Evolutionary conservation across 2,113 vertebrate genomes (phyloP).

Genomic region (Trematomus loennbergii): DNA sequence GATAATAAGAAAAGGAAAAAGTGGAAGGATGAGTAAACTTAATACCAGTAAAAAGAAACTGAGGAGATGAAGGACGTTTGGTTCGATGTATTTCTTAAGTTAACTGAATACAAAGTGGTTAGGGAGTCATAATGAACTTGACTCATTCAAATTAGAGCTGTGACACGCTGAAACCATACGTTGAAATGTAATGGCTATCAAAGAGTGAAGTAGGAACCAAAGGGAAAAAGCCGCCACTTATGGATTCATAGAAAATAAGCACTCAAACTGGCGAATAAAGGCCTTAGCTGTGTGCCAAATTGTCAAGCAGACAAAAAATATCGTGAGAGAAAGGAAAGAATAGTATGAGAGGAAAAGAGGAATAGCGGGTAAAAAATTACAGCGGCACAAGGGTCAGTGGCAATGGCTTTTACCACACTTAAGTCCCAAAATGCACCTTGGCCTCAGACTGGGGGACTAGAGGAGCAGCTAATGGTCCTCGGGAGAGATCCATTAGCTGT

Average conservation of each 20-base stretch:
- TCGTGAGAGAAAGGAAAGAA: neutral
- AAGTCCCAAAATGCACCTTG: slow-evolving; percentile 49
- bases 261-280: slow-evolving; percentile 14
- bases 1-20: slow-evolving; percentile 11
- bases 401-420: slow-evolving; percentile 40
- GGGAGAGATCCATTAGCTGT: slow-evolving; percentile 57
- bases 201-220: neutral
- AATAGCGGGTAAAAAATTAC: slow-evolving; percentile 39
- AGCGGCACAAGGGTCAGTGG: slow-evolving; percentile 29
- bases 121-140: neutral
- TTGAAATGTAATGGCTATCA: neutral
- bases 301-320: slow-evolving; percentile 17
- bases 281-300: neutral
- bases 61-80: neutral
- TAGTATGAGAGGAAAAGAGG: neutral
- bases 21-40: slow-evolving; percentile 1
- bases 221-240: slow-evolving; percentile 1
- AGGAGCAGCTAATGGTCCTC: slow-evolving; percentile 46
- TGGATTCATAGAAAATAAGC: slow-evolving; percentile 21
- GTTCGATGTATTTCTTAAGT: neutral
- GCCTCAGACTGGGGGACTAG: slow-evolving; percentile 26
- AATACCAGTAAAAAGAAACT: neutral
- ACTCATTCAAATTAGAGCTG: neutral
- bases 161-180: neutral
- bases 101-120: neutral